Conservation (phyloP, 2,113 vertebrate species). For the Varanus komodoensis region DNA sequence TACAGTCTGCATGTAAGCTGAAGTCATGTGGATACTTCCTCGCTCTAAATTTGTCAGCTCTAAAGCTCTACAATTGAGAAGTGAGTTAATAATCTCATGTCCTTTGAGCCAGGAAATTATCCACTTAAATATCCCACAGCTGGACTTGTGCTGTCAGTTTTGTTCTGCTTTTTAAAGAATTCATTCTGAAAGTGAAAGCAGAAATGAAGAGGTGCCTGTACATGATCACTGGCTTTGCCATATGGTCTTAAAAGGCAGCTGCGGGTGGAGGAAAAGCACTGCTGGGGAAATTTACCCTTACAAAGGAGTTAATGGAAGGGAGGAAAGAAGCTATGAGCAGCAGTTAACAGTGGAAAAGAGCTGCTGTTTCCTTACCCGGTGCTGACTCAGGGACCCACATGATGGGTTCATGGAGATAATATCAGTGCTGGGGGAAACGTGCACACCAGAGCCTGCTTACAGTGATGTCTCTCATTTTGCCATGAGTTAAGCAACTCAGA, state of each 20-base stretch:
- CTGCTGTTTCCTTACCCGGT: not conserved
- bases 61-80: slow-evolving; percentile 47
- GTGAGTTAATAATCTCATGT: slow-evolving; percentile 46
- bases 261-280: not conserved
- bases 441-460: not conserved
- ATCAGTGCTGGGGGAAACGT: not conserved
- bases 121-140: slow-evolving; percentile 41
- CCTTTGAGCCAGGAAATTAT: slow-evolving; percentile 46
- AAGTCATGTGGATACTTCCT: slow-evolving; percentile 60
- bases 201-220: slow-evolving; percentile 23
- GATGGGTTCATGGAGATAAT: not conserved
- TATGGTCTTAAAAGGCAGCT: not conserved
- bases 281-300: slow-evolving; percentile 8
- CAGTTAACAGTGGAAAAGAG: not conserved
- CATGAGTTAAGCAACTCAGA: not conserved
- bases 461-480: not conserved
- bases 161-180: slow-evolving; percentile 29
- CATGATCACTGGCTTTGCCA: slow-evolving; percentile 18
- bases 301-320: not conserved
- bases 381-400: not conserved
- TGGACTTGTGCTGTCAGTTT: slow-evolving; percentile 48
- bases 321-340: not conserved
- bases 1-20: slow-evolving; percentile 21
- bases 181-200: slow-evolving; percentile 33
- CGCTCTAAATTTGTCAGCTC: slow-evolving; percentile 47